These are phyloP conservation scores for Drosophila demipolita DNA, from an alignment of 2,888 invertebrate genomes.

Conservation along the genomic window DNA sequence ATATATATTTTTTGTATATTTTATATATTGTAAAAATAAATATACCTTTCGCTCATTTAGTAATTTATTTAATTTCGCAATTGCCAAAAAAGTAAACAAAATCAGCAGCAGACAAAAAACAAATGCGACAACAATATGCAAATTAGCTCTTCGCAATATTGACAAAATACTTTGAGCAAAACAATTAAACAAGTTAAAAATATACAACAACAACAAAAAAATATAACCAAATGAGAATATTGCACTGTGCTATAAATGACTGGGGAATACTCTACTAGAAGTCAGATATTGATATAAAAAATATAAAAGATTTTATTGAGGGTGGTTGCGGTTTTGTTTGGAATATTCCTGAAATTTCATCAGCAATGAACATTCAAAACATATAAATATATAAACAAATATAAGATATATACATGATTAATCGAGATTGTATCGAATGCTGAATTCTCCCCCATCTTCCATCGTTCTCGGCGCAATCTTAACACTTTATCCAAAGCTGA, in stretches of 20 bases:
- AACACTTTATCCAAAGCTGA: neutral
- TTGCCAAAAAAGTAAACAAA: constrained; percentile 65
- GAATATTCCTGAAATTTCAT: neutral
- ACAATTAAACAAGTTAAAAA: constrained; percentile 33
- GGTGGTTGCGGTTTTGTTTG: neutral
- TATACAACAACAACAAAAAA: constrained; percentile 14
- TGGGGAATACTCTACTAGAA: neutral
- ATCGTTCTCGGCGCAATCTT: neutral
- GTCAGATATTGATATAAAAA: neutral
- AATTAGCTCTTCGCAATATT: constrained; percentile 44
- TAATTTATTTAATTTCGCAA: constrained; percentile 50
- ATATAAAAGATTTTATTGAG: neutral
- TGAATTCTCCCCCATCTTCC: neutral
- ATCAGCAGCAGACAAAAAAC: constrained; percentile 32
- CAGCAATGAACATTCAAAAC: neutral
- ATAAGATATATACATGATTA: neutral
- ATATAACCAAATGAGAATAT: neutral
- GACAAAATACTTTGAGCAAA: constrained; percentile 52
- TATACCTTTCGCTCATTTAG: constrained; percentile 13
- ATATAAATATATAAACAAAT: neutral
- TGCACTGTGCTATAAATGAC: neutral
- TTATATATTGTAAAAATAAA: constrained; percentile 1
- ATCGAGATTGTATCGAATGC: neutral
- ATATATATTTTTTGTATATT: neutral
- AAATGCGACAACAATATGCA: constrained; percentile 55